Evolutionary conservation across 2,797 vertebrate genomes (phyloP), one percentile per base, ranked within the genome.

Genomic region (Lepus townsendii): DNA sequence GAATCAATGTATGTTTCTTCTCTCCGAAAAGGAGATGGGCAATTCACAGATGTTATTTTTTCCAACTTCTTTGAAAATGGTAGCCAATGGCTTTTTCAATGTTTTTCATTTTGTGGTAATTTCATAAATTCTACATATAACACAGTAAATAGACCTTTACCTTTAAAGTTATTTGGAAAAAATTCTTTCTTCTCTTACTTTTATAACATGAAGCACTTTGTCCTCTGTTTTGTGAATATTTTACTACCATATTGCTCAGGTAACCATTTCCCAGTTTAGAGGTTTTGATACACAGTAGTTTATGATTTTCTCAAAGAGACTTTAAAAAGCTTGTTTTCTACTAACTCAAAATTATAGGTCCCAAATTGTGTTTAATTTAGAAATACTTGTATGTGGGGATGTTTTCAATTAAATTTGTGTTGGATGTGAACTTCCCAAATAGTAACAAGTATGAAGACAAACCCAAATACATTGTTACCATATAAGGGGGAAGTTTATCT

Each of bases 41-140:
- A 92, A 94, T 97, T 94, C 80, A 66, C n/a, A 82, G 0, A 22
- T 69, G n/a, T 60, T 20, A 1, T 92, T 11, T 94, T 97, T 96
- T 94, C 88, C 57, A 97, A 22, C 26, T 90, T 71, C 52, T 68
- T 80, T 78, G 9, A 96, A 93, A 24, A 9, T 54, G 22, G 2
- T 82, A 76, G 42, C 76, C 26, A 94, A 1, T 54, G 54, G 9
- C 11, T 94, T 96, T 91, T 90, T 68, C n/a, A 82, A 14, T 35
- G n/a, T 17, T 89, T 90, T 63, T 71, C 35, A 94, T 93, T 84
- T 96, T 88, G 54, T 47, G 42, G 76, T 57, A 85, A 94, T 71
- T 69, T 92, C 42, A 73, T 92, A 78, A 96, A 95, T 90, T 96
- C 65, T 91, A 71, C 35, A 85, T 20, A 17, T 69, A 50, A 92